Base-by-base conservation (phyloP, 2,113 vertebrate species). In the Aviceda subcristata region DNA sequence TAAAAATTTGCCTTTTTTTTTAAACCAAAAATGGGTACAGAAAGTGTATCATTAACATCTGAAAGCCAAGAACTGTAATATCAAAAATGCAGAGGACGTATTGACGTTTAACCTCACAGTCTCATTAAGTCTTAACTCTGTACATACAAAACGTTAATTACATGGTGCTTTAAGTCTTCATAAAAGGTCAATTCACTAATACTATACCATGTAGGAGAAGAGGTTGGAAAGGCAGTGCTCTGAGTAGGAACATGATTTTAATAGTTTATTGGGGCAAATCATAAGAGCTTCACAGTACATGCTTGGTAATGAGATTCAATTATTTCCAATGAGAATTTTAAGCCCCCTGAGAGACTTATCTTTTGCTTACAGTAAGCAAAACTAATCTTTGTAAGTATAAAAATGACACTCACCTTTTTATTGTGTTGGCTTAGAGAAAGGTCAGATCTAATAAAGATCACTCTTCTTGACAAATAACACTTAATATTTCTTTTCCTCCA, bases 281-380 rank as follows among this genome's bases (percentile, higher is more conserved):
- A 59, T 81, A 92, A 92, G 48, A 20, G 11, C 78, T 96, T 93
- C 83, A 53, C 18, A 90, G 87, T 87, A 64, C 62, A 80, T 73
- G 5, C 74, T 96, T 94, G 67, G 64, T 97, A 98, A 96, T 96
- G 92, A 96, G 82, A 95, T 97, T 97, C 96, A 97, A 20, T 98
- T 98, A 97, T 95, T 98, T 97, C 66, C 90, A 92, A 66, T 27
- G 45, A 97, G 86, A 83, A 59, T 60, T 75, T 74, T 79, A 96
- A 97, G 18, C 38, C 74, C 76, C 38, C 16, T 27, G 56, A 88
- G 64, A 92, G 38, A 62, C 57, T 43, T 17, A 3, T 51, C 39
- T 96, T 96, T 90, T 89, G 48, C 55, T 91, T 96, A 96, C 69
- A 93, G 36, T 89, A 96, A 97, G 94, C 90, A 97, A 97, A 97